Percentiles rank a stretch among this genome's conserved stretches.
These are phyloP conservation scores for Galemys pyrenaicus DNA, from an alignment of 2,113 vertebrate genomes.

Conservation along the genomic window DNA sequence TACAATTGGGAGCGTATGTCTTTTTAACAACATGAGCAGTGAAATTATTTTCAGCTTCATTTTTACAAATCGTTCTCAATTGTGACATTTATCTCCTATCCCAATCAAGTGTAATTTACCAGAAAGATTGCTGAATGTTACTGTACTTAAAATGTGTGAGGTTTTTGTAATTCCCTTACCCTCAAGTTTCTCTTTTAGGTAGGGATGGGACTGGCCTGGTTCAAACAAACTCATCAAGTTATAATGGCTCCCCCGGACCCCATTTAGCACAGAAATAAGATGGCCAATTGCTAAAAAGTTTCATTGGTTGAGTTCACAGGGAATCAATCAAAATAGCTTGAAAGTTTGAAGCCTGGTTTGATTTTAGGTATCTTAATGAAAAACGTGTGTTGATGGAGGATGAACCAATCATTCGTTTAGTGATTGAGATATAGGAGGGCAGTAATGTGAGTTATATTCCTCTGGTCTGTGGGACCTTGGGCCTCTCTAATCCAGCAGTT, in stretches of 20 bases:
- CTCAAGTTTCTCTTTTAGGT: neutral
- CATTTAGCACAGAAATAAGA: neutral
- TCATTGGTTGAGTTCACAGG: conserved; percentile 23
- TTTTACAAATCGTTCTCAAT: conserved; percentile 78
- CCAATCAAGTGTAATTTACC: conserved; percentile 77
- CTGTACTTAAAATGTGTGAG: conserved; percentile 58
- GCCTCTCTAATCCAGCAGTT: neutral
- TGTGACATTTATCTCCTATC: conserved; percentile 74
- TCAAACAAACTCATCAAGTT: conserved; percentile 51
- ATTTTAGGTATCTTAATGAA: conserved; percentile 56
- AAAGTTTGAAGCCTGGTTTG: neutral
- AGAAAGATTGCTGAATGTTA: conserved; percentile 62
- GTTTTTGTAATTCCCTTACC: neutral
- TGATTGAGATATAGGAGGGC: neutral
- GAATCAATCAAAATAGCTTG: conserved; percentile 48
- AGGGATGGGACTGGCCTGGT: neutral
- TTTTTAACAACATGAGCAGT: conserved; percentile 58
- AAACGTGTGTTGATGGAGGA: neutral
- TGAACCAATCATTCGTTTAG: neutral
- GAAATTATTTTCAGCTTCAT: conserved; percentile 80
- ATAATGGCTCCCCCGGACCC: neutral
- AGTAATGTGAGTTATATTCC: neutral
- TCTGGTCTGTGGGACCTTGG: neutral
- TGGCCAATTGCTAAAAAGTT: conserved; percentile 10
- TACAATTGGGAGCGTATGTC: conserved; percentile 61